Evolutionary conservation across 2,113 vertebrate species (phyloP).

Genomic region (Danionella cerebrum): DNA sequence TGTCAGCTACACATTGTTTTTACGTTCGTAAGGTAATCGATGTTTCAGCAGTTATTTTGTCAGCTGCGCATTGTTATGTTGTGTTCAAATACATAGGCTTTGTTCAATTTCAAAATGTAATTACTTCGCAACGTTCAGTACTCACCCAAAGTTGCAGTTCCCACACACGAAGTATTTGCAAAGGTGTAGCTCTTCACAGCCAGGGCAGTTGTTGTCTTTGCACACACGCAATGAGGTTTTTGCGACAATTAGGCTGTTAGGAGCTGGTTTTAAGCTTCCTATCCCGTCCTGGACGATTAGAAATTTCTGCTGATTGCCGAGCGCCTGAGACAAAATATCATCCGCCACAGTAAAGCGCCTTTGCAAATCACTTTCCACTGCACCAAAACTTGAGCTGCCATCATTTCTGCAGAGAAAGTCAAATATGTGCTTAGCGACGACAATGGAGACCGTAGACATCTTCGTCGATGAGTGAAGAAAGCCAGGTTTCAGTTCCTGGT

Average conservation of each 20-base stretch:
- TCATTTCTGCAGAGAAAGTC: constrained; percentile 48
- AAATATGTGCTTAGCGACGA: constrained; percentile 23
- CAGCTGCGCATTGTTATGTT: too few species aligned
- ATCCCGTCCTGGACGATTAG: constrained; percentile 27
- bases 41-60: too few species aligned
- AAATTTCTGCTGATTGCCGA: constrained; percentile 45
- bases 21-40: too few species aligned
- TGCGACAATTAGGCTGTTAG: constrained; percentile 49
- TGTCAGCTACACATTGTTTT: too few species aligned
- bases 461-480: not conserved
- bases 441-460: too few species aligned
- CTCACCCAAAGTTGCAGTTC: constrained; percentile 57
- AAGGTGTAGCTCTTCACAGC: constrained; percentile 54
- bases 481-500: too few species aligned
- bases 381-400: constrained; percentile 46
- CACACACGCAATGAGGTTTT: constrained; percentile 58
- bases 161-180: constrained; percentile 59
- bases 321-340: constrained; percentile 10
- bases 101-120: not conserved
- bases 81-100: too few species aligned
- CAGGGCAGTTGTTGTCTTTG: constrained; percentile 39
- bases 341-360: constrained; percentile 13
- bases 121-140: too few species aligned
- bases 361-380: constrained; percentile 29
- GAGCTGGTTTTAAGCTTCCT: not conserved